Base-by-base conservation (phyloP, 2,888 invertebrate species). In the Strigamia transsilvanica region DNA sequence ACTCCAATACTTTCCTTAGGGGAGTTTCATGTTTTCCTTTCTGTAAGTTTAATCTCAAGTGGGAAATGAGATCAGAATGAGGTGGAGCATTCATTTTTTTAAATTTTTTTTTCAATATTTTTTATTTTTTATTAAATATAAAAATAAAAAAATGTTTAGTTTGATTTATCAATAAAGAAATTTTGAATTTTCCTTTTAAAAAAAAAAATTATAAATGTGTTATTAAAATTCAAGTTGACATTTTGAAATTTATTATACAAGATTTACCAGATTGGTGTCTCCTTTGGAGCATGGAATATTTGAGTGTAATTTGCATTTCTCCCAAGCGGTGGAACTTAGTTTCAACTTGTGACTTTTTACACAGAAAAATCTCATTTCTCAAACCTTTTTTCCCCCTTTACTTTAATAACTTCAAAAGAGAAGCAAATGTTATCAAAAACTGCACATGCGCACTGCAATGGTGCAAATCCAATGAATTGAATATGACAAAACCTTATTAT, bases 1-100 rank as follows among this genome's bases (percentile, higher is more conserved):
- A 2, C 23, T 73, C 27, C 66, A 12, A 4, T 73, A 9, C 73
- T 32, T 27, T 27, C 73, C 73, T 32, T 73, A 23, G 23, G 73
- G 73, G 73, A 27, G 73, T 73, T 73, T 73, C 73, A 27, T 73
- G 27, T 23, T 23, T 23, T 66, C 21, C 18, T 66, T 46, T 46
- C 56, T 56, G n/a, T 56, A 56, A 73, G 27, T 73, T 73, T 32
- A 56, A 56, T 56, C 73, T 32, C 73, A 32, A 32, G 73, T 32
- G 73, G 23, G 73, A 73, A 15, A 73, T 73, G 73, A 73, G 73
- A 27, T 73, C 27, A 73, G 32, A 73, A 27, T 12, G 27, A 73
- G 73, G 73, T 73, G 73, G 27, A 32, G n/a, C 73, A 5, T 73
- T 73, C 73, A 73, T 73, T 32, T 73, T 73, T 73, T 21, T 51